These are phyloP conservation scores for Poeciliopsis infans DNA, from an alignment of 2,797 vertebrate species.

Conservation along the genomic window DNA sequence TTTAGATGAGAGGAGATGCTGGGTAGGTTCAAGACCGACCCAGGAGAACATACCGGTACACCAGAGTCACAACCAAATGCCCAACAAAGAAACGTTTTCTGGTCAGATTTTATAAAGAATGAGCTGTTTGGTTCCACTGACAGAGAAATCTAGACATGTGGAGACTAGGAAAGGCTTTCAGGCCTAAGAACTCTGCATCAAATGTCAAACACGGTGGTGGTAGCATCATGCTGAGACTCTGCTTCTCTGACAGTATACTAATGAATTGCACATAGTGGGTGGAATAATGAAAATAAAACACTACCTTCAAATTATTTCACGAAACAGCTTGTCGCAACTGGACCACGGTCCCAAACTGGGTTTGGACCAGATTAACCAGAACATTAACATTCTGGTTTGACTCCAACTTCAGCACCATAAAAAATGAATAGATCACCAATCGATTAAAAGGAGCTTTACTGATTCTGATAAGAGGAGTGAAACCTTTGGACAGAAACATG, in stretches of 20 bases:
- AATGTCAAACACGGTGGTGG: neutral
- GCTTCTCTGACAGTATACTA: neutral
- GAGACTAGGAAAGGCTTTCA: neutral
- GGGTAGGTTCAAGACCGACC: neutral
- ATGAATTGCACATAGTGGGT: neutral
- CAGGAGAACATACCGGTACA: neutral
- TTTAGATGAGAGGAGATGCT: neutral
- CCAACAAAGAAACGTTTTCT: neutral
- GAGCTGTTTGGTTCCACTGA: neutral
- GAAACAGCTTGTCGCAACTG: neutral
- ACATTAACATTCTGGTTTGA: neutral
- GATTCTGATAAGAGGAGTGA: neutral
- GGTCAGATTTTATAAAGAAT: neutral
- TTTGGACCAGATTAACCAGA: neutral
- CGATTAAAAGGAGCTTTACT: neutral
- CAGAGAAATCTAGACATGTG: neutral
- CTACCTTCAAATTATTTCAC: neutral
- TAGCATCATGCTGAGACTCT: neutral
- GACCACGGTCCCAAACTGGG: neutral
- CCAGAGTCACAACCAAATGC: neutral
- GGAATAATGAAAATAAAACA: neutral
- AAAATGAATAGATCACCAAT: neutral
- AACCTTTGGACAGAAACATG: neutral
- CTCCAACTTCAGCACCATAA: neutral
- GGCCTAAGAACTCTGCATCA: neutral